Conservation (phyloP, 1,140 invertebrate species). For the Cotesia vestalis region DNA sequence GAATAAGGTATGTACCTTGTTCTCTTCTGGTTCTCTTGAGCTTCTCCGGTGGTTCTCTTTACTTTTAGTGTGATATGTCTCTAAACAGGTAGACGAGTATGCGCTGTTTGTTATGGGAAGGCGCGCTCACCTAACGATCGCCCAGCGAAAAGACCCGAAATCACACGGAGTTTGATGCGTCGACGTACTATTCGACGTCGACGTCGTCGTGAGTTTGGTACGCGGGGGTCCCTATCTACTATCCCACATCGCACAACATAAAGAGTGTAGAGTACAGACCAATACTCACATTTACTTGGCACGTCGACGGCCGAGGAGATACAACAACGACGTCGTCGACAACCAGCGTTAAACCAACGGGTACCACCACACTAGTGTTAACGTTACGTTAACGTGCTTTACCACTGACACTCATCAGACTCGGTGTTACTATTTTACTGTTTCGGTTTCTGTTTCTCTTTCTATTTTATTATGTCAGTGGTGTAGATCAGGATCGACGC, state of each 20-base stretch:
- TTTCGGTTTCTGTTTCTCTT: no score
- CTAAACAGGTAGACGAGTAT: constrained; percentile 9
- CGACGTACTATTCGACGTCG: constrained; percentile 27
- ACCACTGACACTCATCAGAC: no score
- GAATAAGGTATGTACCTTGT: no score
- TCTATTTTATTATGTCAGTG: no score
- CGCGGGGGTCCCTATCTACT: constrained; percentile 3
- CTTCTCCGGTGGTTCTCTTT: no score
- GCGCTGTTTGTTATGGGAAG: constrained; percentile 18
- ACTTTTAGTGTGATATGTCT: no score
- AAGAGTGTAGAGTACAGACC: neutral
- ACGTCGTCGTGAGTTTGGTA: constrained; percentile 8
- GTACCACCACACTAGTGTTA: constrained; percentile 14
- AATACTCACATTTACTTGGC: constrained; percentile 3
- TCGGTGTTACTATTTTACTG: no score
- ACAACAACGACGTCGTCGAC: neutral
- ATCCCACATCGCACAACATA: neutral
- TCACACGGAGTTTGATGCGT: constrained; percentile 13
- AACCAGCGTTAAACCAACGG: constrained; percentile 7
- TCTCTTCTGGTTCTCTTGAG: no score
- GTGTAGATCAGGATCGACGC: no score
- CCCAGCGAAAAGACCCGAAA: constrained; percentile 56
- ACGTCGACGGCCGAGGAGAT: constrained; percentile 6
- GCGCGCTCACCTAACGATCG: constrained; percentile 55
- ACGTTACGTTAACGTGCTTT: constrained; percentile 20